Evolutionary conservation across 2,113 vertebrate species (phyloP), one percentile per base, ranked within the genome.

Genomic region (Odontesthes bonariensis): DNA sequence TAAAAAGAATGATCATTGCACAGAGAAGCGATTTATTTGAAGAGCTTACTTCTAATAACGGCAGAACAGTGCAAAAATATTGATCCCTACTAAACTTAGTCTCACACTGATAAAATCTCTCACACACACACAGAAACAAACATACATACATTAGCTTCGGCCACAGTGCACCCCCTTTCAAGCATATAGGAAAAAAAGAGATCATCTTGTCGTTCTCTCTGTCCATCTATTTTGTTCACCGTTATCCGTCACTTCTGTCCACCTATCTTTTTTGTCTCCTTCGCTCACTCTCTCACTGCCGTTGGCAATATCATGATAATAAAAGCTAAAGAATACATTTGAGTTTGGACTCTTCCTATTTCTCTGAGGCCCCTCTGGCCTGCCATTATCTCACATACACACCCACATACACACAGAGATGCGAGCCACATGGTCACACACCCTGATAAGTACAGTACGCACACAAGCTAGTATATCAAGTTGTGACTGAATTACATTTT

Each of bases 401-500:
- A 66, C 4, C 33, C n/a, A 65, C 12, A 63, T 53, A 80, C 58
- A 69, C 72, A 42, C 19, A 66, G 38, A 62, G 38, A 27, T 19
- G 47, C 20, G 23, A 59, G 31, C 33, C 54, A 73, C 74, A 83
- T 61, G 51, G 57, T 59, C 59, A 74, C 52, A 58, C 16, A 69
- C n/a, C 17, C 23, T 49, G 27, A 75, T 62, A 66, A n/a, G 12
- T 84, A 80, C 78, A 73, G 57, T 74, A 60, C 33, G 40, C 60
- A 70, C 73, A 83, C 81, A 86, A 66, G 78, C 73, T 53, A 78
- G 70, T 91, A 92, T 88, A 92, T 92, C 89, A 90, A 88, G 78
- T 83, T 82, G 68, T 89, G 90, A 91, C 82, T 85, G 88, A 89
- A 91, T 91, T 91, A 91, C 86, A 87, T 89, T 92, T 92, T 92